Evolutionary conservation across 1,140 invertebrate species (phyloP), one percentile per base, ranked within the genome.

Genomic region (Penaeus vannamei): DNA sequence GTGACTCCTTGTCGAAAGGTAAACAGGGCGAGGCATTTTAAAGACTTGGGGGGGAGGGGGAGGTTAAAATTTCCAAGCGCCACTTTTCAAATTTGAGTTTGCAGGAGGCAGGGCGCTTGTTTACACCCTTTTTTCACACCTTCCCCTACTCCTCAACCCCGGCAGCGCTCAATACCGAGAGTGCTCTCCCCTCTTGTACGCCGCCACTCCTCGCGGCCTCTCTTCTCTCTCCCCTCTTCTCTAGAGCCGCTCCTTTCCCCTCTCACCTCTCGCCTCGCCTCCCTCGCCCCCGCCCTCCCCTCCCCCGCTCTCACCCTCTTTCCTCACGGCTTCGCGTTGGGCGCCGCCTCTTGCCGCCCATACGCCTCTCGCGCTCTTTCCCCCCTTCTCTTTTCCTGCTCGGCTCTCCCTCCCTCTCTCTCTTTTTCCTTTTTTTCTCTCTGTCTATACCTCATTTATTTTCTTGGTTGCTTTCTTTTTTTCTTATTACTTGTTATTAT

Each of bases 101-200:
- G 29, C 22, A 62, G 82, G 72, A 86, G 77, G 72, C 76, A 84
- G 87, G 59, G 82, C 81, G 84, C 53, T 61, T 89, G 87, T 89
- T 89, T 89, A 84, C 85, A 86, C 60, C 76, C 76, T 81, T 86
- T 86, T 86, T 86, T 86, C 85, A 86, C 85, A 86, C 85, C 85
- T 86, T 81, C 85, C 77, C 59, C 85, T 42, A n/a, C 85, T 77
- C 85, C 80, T 53, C 85, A 36, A 77, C 32, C 46, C 46, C 32
- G 64, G 59, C 29, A 32, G 79, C 85, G 85, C 77, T 86, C 85
- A 81, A 86, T 86, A 86, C 77, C 60, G 60, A 62, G 66, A 60
- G 22, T 59, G 72, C 59, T 62, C 42, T 22, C 59, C 42, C n/a
- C 53, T 53, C 53, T 17, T 53, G 53, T 17, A 53, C 53, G 53